phyloP scores from a whole-genome alignment of 2,113 vertebrate species.

The Mastomys coucha region DNA sequence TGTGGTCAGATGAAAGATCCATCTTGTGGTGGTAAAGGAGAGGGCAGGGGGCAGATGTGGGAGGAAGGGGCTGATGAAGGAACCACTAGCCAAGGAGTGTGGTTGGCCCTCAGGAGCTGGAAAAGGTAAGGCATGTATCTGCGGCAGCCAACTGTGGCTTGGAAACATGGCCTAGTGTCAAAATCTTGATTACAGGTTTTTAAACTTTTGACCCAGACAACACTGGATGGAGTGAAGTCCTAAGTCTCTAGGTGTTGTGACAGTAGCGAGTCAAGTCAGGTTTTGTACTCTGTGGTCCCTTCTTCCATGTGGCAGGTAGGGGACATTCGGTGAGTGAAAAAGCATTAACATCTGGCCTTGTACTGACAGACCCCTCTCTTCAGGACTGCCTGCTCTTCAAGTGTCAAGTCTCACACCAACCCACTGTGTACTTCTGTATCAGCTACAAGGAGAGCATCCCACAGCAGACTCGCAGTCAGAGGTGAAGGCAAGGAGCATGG shows the following conservation, averaged over 20 bases:
- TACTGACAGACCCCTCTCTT: background rate
- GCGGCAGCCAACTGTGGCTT: background rate
- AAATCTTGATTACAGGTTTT: background rate
- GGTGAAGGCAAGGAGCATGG: background rate
- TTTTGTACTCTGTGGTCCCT: background rate
- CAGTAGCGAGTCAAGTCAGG: rapidly evolving
- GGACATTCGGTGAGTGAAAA: too few species aligned
- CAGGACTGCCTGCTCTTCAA: background rate
- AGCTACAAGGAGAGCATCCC: background rate
- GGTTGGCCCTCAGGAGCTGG: background rate
- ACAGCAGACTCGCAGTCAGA: background rate
- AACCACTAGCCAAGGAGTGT: rapidly evolving
- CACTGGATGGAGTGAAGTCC: background rate
- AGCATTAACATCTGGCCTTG: background rate
- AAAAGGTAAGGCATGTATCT: rapidly evolving
- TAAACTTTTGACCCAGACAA: background rate
- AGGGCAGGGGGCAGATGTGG: rapidly evolving
- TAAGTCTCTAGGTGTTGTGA: too few species aligned
- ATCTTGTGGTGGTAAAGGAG: background rate
- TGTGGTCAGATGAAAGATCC: too few species aligned
- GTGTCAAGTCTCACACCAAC: rapidly evolving
- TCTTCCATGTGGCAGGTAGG: background rate
- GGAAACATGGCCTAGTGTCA: background rate
- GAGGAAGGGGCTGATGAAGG: rapidly evolving
- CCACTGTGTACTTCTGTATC: background rate